Conservation (phyloP, 2,888 invertebrate genomes). For the Ganaspis brasiliensis region DNA sequence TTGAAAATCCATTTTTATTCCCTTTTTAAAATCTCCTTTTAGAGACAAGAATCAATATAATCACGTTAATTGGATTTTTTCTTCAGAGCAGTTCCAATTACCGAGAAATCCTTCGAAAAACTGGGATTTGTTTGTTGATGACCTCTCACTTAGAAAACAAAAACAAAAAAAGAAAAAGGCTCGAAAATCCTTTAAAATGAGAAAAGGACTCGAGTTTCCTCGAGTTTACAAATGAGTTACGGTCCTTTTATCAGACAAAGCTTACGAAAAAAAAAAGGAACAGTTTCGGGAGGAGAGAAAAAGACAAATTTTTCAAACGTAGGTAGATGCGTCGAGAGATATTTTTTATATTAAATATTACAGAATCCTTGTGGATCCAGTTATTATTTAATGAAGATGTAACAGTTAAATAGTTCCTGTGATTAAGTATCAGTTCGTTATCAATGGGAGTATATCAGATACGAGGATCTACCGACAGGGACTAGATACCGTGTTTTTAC, state of each 20-base stretch:
- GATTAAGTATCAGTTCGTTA: slow-evolving; percentile 64
- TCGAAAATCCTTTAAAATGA: slow-evolving; percentile 46
- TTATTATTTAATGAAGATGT: slow-evolving; percentile 63
- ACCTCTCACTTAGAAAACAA: slow-evolving; percentile 23
- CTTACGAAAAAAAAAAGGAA: slow-evolving; percentile 24
- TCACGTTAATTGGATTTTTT: not conserved
- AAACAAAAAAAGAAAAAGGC: slow-evolving; percentile 38
- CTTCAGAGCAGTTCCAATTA: not conserved
- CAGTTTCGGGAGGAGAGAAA: slow-evolving; percentile 39
- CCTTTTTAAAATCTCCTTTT: not conserved
- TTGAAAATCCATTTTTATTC: no score
- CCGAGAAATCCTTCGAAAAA: not conserved
- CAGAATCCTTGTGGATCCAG: slow-evolving; percentile 63
- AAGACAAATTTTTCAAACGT: slow-evolving; percentile 54
- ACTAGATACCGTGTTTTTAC: slow-evolving; percentile 35
- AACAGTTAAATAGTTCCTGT: slow-evolving; percentile 41
- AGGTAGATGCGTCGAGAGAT: slow-evolving; percentile 74
- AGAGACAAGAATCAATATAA: not conserved
- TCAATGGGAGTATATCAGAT: slow-evolving; percentile 56
- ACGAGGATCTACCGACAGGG: slow-evolving; percentile 23
- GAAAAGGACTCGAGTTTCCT: slow-evolving; percentile 42
- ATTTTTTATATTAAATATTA: slow-evolving; percentile 77
- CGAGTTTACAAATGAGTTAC: slow-evolving; percentile 28
- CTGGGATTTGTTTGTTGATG: slow-evolving; percentile 46
- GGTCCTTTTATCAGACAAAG: slow-evolving; percentile 21